These are phyloP conservation scores for Chromis chromis DNA, from an alignment of 2,797 vertebrate genomes.

Conservation along the genomic window DNA sequence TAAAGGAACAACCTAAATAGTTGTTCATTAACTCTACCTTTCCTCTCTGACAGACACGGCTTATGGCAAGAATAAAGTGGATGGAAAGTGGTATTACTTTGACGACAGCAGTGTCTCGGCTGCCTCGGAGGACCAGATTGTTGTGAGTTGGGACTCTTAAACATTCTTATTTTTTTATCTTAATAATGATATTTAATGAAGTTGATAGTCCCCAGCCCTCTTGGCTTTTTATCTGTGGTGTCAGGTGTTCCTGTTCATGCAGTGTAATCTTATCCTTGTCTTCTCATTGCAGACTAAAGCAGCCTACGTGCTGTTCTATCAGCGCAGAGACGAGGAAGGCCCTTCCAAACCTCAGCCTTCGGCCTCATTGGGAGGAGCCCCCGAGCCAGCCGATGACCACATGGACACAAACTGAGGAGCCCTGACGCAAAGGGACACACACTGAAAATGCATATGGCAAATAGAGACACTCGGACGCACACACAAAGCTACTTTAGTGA, in stretches of 20 bases:
- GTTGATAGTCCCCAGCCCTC: not conserved
- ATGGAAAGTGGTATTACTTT: conserved; percentile 95
- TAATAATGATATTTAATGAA: no score
- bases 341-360: conserved; percentile 80
- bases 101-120: conserved; percentile 94
- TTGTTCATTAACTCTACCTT: conserved; percentile 4
- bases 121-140: conserved; percentile 95
- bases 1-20: not conserved
- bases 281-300: conserved; percentile 90
- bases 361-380: conserved; percentile 80
- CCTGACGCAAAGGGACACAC: conserved; percentile 58
- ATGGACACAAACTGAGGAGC: conserved; percentile 89
- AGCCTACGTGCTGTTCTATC: conserved; percentile 96
- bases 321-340: conserved; percentile 84
- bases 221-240: conserved; percentile 31
- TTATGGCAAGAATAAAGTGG: conserved; percentile 93
- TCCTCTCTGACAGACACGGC: conserved; percentile 89
- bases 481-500: conserved; percentile 78
- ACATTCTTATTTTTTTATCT: no score
- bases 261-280: conserved; percentile 44
- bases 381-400: conserved; percentile 81
- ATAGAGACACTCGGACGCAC: conserved; percentile 75
- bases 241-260: conserved; percentile 47
- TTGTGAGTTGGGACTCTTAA: conserved; percentile 84
- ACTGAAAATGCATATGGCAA: conserved; percentile 75